phyloP scores from a whole-genome alignment of 2,888 invertebrate species.

The Lucinisca nassula region DNA sequence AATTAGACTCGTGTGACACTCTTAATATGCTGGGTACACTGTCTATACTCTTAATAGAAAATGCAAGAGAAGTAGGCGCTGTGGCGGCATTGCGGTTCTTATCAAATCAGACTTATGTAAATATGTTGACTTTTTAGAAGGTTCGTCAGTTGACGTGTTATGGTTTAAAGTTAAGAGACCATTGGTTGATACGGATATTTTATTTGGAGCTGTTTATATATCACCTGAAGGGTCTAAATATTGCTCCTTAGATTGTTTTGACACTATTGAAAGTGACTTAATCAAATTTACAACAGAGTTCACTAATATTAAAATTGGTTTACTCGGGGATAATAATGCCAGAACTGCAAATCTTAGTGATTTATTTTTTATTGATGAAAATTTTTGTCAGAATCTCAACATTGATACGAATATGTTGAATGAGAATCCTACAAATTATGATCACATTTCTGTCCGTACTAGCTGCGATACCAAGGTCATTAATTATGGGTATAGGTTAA shows the following conservation, averaged over 20 bases:
- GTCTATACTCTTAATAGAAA: too few relatives aligned
- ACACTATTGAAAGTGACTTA: neutral
- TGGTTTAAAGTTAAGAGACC: neutral
- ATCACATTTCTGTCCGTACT: neutral
- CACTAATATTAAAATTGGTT: neutral
- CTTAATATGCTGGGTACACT: too few relatives aligned
- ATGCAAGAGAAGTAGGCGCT: too few relatives aligned
- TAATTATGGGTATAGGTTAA: neutral
- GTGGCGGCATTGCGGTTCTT: neutral
- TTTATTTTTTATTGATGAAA: neutral
- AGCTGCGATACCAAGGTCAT: neutral
- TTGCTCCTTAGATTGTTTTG: neutral
- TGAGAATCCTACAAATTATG: neutral
- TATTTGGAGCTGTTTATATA: neutral
- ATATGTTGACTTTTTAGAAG: neutral
- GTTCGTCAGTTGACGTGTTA: too few relatives aligned
- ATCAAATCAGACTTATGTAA: neutral
- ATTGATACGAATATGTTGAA: neutral
- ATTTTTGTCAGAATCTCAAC: neutral
- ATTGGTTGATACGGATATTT: neutral
- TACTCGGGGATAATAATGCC: neutral
- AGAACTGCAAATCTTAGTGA: neutral
- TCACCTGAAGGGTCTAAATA: neutral
- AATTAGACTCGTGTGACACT: too few relatives aligned
- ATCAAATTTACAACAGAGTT: neutral